Evolutionary conservation across 2,797 vertebrate species (phyloP).

Genomic region (Danio tinwini): DNA sequence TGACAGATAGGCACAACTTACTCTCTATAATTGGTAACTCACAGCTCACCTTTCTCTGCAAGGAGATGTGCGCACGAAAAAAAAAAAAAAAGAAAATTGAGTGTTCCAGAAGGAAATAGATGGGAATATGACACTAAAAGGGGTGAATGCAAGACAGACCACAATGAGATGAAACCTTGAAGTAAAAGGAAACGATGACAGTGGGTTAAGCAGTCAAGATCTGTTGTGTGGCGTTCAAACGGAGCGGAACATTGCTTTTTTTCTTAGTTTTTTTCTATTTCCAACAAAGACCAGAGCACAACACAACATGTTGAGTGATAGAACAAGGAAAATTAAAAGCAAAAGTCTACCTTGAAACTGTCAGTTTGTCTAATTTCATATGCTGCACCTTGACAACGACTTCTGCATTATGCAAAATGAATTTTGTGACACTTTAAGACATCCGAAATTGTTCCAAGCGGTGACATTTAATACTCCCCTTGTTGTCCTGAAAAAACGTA

Average conservation of each 20-base stretch:
- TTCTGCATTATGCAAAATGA: neutral
- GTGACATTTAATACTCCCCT: conserved; percentile 21
- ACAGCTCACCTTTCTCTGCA: conserved; percentile 20
- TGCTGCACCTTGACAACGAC: neutral
- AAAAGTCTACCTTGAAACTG: conserved; percentile 20
- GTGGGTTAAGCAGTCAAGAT: conserved; percentile 33
- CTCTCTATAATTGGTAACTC: conserved; percentile 28
- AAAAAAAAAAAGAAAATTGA: conserved; percentile 31
- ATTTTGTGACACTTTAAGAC: conserved; percentile 18
- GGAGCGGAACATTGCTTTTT: neutral
- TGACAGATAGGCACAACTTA: conserved; percentile 33
- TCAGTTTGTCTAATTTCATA: conserved; percentile 13
- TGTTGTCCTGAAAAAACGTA: neutral
- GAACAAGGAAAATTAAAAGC: conserved; percentile 17
- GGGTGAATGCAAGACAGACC: conserved; percentile 30
- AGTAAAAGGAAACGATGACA: neutral
- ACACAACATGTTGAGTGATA: conserved; percentile 1
- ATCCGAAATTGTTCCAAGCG: conserved; percentile 22
- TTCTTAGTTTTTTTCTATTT: conserved; percentile 24
- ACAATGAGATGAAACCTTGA: conserved; percentile 11
- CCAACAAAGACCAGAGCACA: conserved; percentile 14
- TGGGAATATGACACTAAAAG: conserved; percentile 16
- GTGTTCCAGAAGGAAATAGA: conserved; percentile 20
- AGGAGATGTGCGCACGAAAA: neutral
- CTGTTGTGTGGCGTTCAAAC: neutral